phyloP scores from a whole-genome alignment of 2,888 invertebrate species.

The Melanophora roralis region DNA sequence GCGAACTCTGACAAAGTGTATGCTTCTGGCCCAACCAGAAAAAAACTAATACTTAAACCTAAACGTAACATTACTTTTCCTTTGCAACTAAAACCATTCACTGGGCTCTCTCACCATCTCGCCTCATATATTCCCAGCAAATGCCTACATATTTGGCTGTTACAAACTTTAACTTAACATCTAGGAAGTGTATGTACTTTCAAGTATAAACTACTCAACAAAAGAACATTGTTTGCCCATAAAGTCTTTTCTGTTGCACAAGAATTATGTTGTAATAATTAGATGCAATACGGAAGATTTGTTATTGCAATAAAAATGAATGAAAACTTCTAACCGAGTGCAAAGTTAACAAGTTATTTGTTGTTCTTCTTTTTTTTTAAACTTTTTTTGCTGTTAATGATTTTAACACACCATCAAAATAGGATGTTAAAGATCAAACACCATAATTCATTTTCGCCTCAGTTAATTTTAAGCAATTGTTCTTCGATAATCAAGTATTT shows the following conservation, averaged over 20 bases:
- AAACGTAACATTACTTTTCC: too few species aligned
- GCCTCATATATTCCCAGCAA: too few species aligned
- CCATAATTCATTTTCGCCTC: conserved; percentile 31
- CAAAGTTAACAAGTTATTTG: conserved; percentile 43
- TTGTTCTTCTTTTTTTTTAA: not conserved
- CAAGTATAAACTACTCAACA: not conserved
- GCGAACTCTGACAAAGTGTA: too few species aligned
- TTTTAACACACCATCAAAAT: conserved; percentile 49
- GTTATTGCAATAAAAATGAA: not conserved
- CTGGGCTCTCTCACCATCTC: not conserved
- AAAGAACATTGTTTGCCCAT: conserved; percentile 20
- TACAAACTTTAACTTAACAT: conserved; percentile 35
- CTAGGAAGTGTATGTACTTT: conserved; percentile 31
- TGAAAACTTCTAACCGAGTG: not conserved
- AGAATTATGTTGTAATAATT: conserved; percentile 55
- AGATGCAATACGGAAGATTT: conserved; percentile 54
- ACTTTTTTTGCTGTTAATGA: conserved; percentile 29
- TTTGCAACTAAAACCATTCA: not conserved
- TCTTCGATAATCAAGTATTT: not conserved
- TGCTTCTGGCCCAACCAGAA: too few species aligned
- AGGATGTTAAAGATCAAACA: conserved; percentile 41
- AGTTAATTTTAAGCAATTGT: conserved; percentile 5
- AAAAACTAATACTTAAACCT: too few species aligned
- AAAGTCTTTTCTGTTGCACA: not conserved
- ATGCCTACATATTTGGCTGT: conserved; percentile 38